Conservation (phyloP, 2,797 vertebrate species). For the Buceros bicornis region DNA sequence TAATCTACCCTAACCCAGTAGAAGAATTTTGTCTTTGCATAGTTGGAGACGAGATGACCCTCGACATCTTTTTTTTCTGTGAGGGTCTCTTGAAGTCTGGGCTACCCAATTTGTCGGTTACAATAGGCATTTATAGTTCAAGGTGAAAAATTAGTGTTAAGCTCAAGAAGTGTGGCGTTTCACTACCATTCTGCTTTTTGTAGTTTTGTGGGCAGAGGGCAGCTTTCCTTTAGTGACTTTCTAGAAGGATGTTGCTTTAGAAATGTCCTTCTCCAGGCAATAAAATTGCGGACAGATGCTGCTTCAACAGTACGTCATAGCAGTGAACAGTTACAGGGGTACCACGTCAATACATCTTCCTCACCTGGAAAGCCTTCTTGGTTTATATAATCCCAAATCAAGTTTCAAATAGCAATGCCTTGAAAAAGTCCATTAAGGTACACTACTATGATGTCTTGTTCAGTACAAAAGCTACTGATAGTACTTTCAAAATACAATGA, state of each 20-base stretch:
- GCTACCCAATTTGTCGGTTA: not conserved
- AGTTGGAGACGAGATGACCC: not conserved
- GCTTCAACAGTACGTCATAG: not conserved
- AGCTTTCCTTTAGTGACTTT: not conserved
- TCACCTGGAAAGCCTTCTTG: not conserved
- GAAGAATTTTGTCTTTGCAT: not conserved
- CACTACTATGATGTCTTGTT: not conserved
- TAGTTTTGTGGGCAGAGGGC: not conserved
- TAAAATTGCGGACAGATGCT: not conserved
- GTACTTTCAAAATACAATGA: not conserved
- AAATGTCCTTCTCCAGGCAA: not conserved
- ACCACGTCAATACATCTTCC: not conserved
- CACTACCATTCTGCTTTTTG: not conserved
- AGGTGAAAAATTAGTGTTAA: not conserved
- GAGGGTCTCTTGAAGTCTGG: not conserved
- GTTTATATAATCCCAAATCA: not conserved
- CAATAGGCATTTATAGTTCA: not conserved
- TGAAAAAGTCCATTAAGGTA: not conserved
- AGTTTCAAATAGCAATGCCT: not conserved
- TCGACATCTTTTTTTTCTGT: not conserved
- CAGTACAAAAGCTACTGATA: not conserved
- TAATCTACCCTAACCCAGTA: not conserved
- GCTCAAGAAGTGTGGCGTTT: not conserved
- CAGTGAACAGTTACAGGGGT: not conserved
- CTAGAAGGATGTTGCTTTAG: not conserved